These are phyloP conservation scores for Leuciscus idus DNA, from an alignment of 2,113 vertebrate genomes.

Conservation along the genomic window DNA sequence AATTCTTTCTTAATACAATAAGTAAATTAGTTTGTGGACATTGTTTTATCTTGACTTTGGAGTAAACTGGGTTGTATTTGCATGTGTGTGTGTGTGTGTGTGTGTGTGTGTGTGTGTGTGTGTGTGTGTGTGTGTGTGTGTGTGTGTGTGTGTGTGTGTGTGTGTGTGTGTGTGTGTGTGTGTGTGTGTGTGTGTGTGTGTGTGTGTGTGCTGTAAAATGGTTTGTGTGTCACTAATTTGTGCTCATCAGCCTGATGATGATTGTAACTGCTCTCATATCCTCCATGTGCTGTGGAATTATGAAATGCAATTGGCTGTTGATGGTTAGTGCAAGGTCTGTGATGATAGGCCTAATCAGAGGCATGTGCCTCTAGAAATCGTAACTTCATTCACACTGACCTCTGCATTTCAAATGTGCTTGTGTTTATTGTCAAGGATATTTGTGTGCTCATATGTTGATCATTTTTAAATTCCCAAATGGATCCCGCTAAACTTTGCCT, in stretches of 20 bases:
- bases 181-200: neutral
- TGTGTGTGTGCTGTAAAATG: neutral
- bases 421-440: constrained; percentile 1
- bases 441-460: neutral
- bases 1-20: too few species aligned
- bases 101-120: too few species aligned
- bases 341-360: constrained; percentile 20
- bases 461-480: neutral
- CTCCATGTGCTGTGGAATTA: constrained; percentile 14
- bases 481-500: neutral
- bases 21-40: neutral
- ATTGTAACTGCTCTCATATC: constrained; percentile 46
- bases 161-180: too few species aligned
- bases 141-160: too few species aligned
- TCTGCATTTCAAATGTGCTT: constrained; percentile 19
- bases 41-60: neutral
- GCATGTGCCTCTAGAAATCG: neutral
- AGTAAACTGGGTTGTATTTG: neutral
- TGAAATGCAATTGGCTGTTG: constrained; percentile 3
- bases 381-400: constrained; percentile 20
- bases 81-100: too few species aligned
- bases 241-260: constrained; percentile 37
- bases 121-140: too few species aligned
- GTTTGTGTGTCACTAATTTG: constrained; percentile 22
- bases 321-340: neutral